These are phyloP conservation scores for Drosophila paranaensis DNA, from an alignment of 2,888 invertebrate genomes.

Conservation along the genomic window DNA sequence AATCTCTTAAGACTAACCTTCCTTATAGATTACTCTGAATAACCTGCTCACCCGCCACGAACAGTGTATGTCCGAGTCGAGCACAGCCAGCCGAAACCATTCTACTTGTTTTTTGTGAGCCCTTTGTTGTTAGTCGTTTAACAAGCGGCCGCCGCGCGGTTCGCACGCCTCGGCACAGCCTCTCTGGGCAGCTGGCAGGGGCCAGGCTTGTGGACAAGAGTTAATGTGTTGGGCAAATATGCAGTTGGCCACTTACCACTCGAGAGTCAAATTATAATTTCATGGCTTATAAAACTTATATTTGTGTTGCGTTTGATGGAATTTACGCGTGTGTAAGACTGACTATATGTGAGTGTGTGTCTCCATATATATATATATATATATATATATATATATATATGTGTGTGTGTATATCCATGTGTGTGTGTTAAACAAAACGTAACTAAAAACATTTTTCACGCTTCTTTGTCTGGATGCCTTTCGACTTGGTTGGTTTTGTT, in stretches of 20 bases:
- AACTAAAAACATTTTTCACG: slow-evolving; percentile 79
- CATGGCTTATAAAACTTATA: slow-evolving; percentile 79
- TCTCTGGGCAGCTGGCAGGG: slow-evolving; percentile 6
- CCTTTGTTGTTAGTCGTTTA: slow-evolving; percentile 40
- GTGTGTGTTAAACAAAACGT: slow-evolving; percentile 73
- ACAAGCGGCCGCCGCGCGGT: slow-evolving; percentile 55
- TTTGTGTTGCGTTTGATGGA: slow-evolving; percentile 77
- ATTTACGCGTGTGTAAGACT: slow-evolving; percentile 45
- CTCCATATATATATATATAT: slow-evolving; percentile 33
- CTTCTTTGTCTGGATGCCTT: slow-evolving; percentile 68
- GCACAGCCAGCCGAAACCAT: not conserved
- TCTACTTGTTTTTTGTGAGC: not conserved
- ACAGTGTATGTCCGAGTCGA: not conserved
- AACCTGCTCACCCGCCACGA: not conserved
- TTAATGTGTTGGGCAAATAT: slow-evolving; percentile 72
- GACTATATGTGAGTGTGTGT: slow-evolving; percentile 2
- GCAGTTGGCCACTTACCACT: slow-evolving; percentile 73
- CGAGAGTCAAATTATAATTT: slow-evolving; percentile 78
- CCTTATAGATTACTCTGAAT: not conserved
- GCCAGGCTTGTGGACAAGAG: slow-evolving; percentile 57
- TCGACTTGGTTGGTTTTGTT: slow-evolving; percentile 29
- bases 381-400: slow-evolving; percentile 37
- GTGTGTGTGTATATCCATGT: slow-evolving; percentile 31
- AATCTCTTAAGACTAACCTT: not conserved
- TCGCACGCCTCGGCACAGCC: slow-evolving; percentile 66